Evolutionary conservation across 2,113 vertebrate species (phyloP).

Genomic region (Thinocorus orbignyianus): DNA sequence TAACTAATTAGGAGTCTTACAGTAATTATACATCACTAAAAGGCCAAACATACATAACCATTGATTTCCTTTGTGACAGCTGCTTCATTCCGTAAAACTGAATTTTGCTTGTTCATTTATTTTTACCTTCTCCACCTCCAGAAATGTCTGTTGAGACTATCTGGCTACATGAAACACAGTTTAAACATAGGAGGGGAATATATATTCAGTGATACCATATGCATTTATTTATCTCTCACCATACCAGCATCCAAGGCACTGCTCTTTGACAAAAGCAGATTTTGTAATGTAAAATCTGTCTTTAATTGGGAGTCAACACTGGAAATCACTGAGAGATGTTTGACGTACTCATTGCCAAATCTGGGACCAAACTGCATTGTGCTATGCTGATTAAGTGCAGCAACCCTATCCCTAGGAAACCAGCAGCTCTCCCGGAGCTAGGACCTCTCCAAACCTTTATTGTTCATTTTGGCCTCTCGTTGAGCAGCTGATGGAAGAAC

Average conservation of each 20-base stretch:
- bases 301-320: background rate
- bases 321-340: background rate
- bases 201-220: background rate
- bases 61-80: constrained; percentile 1
- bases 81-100: background rate
- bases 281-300: background rate
- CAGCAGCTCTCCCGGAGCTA: background rate
- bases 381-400: background rate
- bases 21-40: constrained; percentile 30
- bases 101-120: background rate
- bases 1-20: constrained; percentile 30
- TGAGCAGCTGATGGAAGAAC: background rate
- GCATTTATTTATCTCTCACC: background rate
- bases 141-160: background rate
- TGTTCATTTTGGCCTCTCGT: background rate
- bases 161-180: background rate
- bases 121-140: background rate
- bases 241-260: background rate
- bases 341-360: background rate
- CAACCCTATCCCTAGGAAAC: background rate
- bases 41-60: background rate
- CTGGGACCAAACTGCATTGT: background rate
- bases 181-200: background rate
- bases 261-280: background rate
- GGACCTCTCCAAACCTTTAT: background rate